Percentiles rank a stretch among this genome's conserved stretches.
phyloP scores from a whole-genome alignment of 2,888 invertebrate genomes.

The Bombylius major region DNA sequence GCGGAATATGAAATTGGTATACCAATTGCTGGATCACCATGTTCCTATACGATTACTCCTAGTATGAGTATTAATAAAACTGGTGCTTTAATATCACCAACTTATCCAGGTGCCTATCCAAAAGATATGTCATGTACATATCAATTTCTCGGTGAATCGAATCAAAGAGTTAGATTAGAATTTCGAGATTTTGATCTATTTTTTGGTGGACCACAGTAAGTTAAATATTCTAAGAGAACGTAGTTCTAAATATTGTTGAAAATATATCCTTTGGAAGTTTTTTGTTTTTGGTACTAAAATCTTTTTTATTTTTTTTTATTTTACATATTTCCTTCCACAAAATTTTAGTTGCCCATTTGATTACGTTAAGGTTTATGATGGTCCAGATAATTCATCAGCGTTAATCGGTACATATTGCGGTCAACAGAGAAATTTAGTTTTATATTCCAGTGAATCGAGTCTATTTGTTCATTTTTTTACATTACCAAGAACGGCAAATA shows the following conservation, averaged over 20 bases:
- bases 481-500: conserved; percentile 79
- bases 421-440: conserved; percentile 88
- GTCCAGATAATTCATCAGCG: conserved; percentile 74
- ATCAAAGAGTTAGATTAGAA: conserved; percentile 86
- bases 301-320: too few species aligned
- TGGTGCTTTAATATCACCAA: conserved; percentile 88
- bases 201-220: conserved; percentile 97
- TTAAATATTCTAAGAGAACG: conserved; percentile 17
- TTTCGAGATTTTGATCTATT: conserved; percentile 98
- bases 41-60: conserved; percentile 73
- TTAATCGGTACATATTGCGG: conserved; percentile 96
- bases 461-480: conserved; percentile 87
- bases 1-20: conserved; percentile 89
- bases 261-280: too few species aligned
- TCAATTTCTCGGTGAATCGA: conserved; percentile 78
- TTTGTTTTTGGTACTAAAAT: background rate
- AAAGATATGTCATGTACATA: conserved; percentile 90
- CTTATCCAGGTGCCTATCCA: conserved; percentile 98
- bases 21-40: conserved; percentile 71
- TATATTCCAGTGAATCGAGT: conserved; percentile 86
- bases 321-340: too few species aligned
- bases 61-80: conserved; percentile 49
- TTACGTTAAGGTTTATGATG: conserved; percentile 94
- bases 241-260: background rate
- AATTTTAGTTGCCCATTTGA: conserved; percentile 88